Conservation (phyloP, 1,140 invertebrate genomes). For the Anoplophora glabripennis region DNA sequence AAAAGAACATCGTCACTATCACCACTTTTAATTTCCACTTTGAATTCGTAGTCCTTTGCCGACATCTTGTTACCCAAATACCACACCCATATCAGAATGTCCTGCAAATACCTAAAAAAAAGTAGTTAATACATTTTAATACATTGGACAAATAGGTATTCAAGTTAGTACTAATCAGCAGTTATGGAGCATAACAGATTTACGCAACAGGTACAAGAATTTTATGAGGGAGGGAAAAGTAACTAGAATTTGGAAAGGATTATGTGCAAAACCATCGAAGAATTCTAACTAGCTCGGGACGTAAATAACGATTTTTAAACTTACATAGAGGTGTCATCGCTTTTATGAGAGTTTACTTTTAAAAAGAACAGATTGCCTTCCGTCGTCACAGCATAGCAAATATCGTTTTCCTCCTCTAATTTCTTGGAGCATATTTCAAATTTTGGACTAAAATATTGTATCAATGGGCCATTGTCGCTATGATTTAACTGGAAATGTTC, state of each 20-base stretch:
- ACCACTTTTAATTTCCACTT: conserved; percentile 29
- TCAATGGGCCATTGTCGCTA: conserved; percentile 38
- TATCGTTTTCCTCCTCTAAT: conserved; percentile 19
- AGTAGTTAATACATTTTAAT: background rate
- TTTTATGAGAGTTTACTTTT: conserved; percentile 20
- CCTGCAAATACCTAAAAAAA: conserved; percentile 21
- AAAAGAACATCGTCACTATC: conserved; percentile 23
- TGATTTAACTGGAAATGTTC: conserved; percentile 40
- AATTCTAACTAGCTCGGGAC: too few relatives aligned
- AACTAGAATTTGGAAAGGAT: background rate
- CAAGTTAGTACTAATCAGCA: background rate
- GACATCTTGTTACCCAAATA: conserved; percentile 20
- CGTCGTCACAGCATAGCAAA: conserved; percentile 26
- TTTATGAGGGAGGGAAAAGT: too few relatives aligned
- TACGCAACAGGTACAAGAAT: background rate
- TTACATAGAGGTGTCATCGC: conserved; percentile 5
- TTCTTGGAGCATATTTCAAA: conserved; percentile 25
- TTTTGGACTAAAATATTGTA: conserved; percentile 39
- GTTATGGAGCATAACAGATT: background rate
- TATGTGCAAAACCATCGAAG: too few relatives aligned
- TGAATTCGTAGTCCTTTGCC: conserved; percentile 32
- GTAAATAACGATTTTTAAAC: background rate
- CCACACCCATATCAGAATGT: conserved; percentile 37
- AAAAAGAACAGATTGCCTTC: conserved; percentile 31
- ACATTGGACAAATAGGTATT: background rate